A percentile compares a stretch with the other conserved stretches of the same genome.
Conservation (phyloP, 2,888 invertebrate species). For the Cepaea hortensis region DNA sequence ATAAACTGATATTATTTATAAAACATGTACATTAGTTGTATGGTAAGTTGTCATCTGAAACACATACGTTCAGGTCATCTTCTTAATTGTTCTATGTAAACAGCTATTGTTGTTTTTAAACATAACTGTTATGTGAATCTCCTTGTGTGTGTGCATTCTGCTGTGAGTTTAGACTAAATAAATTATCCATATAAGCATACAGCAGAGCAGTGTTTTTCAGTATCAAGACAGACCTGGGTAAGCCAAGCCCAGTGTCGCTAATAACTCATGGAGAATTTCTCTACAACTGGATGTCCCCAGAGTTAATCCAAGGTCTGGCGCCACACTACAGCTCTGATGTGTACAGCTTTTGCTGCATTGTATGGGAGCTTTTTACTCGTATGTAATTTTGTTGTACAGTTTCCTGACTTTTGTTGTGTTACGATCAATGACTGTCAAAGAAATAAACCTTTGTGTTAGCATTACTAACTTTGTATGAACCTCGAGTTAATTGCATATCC, state of each 20-base stretch:
- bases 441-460: too few relatives aligned
- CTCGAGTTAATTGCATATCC: too few relatives aligned
- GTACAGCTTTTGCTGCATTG: slow-evolving; percentile 76
- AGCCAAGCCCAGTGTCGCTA: slow-evolving; percentile 57
- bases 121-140: too few relatives aligned
- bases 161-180: too few relatives aligned
- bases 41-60: too few relatives aligned
- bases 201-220: slow-evolving; percentile 47
- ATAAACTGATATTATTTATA: too few relatives aligned
- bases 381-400: slow-evolving; percentile 10
- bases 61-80: too few relatives aligned
- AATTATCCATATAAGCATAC: not conserved
- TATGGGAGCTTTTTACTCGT: slow-evolving; percentile 77
- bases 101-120: too few relatives aligned
- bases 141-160: too few relatives aligned
- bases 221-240: slow-evolving; percentile 63
- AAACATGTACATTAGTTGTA: too few relatives aligned
- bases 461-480: too few relatives aligned
- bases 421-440: not conserved
- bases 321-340: slow-evolving; percentile 75
- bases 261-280: slow-evolving; percentile 58
- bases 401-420: not conserved
- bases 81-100: too few relatives aligned
- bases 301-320: slow-evolving; percentile 73
- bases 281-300: slow-evolving; percentile 78